Evolutionary conservation across 2,797 vertebrate genomes (phyloP), one percentile per base, ranked within the genome.

Genomic region (Thripadectes ignobilis): DNA sequence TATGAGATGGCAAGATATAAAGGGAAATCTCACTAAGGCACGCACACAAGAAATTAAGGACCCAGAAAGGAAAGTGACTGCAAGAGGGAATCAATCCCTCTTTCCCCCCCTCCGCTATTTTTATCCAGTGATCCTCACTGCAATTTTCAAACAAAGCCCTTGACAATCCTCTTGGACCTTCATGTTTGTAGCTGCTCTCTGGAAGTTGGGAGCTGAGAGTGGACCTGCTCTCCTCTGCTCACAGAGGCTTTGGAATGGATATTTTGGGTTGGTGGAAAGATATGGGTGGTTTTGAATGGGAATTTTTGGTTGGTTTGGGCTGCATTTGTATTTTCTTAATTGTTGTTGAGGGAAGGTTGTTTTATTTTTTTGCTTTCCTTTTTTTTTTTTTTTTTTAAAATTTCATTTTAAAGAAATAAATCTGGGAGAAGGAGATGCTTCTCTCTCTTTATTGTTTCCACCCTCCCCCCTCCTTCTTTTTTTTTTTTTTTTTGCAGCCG

Each of bases 401-500:
- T 27, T 32, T 89, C 63, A 29, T 52, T 59, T 79, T 72, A 59
- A 78, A 73, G 24, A 83, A 87, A 61, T 61, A 89, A 84, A 82
- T 9, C 45, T 38, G 6, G 27, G 13, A 41, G 51, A 55, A 57
- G 5, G n/a, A 55, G 8, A 7, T 5, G 0, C 11, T 36, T 36
- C 23, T 72, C 16, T 41, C 5, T 21, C 24, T 55, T 55, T 41
- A 19, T 24, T 7, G 8, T 26, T 13, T 6, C 43, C 43, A 10
- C 43, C 43, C 8, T 43, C 18, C 41, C 19, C 19, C 39, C 39
- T 57, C 14, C 22, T 10, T 38, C 10, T 38, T 38, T 1, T 3
- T 8, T 7, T 4, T 0, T 9, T 12, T 6, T 17, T 4, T 3
- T 9, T 7, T 19, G 1, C 2, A 10, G n/a, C 9, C 7, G 3